Percentiles rank a stretch among this genome's conserved stretches.
Evolutionary conservation across 2,888 invertebrate genomes (phyloP).

Genomic region (Nowickia ferox): DNA sequence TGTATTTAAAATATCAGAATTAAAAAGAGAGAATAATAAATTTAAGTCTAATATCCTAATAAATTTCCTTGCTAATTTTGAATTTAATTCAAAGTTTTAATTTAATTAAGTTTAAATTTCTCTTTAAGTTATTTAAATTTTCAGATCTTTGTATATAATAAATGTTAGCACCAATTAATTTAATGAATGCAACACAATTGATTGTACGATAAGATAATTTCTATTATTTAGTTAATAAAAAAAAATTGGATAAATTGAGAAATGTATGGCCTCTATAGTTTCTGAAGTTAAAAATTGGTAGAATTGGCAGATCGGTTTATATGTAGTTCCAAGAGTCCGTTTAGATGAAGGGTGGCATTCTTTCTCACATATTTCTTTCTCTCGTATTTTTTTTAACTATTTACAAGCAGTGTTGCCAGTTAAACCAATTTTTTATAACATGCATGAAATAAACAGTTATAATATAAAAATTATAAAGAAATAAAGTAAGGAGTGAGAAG

Average conservation of each 20-base stretch:
- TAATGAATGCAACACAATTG: conserved; percentile 77
- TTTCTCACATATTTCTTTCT: too few species aligned
- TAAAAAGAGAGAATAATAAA: background rate
- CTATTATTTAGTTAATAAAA: background rate
- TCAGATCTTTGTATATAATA: conserved; percentile 42
- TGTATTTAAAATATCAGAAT: background rate
- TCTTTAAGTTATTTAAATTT: conserved; percentile 60
- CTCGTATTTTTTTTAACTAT: too few species aligned
- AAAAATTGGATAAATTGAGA: background rate
- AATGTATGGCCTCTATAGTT: too few species aligned
- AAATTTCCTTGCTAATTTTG: conserved; percentile 53
- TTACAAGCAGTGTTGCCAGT: too few species aligned
- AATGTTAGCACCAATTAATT: conserved; percentile 79
- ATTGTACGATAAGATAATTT: conserved; percentile 66
- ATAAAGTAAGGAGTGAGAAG: too few species aligned
- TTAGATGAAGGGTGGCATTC: too few species aligned
- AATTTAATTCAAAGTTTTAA: conserved; percentile 70
- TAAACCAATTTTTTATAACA: too few species aligned
- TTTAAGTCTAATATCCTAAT: conserved; percentile 24
- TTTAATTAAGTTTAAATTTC: conserved; percentile 48
- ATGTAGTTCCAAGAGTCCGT: too few species aligned
- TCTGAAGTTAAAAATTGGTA: too few species aligned
- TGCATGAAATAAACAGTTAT: too few species aligned
- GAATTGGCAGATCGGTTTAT: too few species aligned
- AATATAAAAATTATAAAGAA: too few species aligned